Evolutionary conservation across 1,140 invertebrate genomes (phyloP), one percentile per base, ranked within the genome.

Genomic region (Bursaphelenchus mucronatus): DNA sequence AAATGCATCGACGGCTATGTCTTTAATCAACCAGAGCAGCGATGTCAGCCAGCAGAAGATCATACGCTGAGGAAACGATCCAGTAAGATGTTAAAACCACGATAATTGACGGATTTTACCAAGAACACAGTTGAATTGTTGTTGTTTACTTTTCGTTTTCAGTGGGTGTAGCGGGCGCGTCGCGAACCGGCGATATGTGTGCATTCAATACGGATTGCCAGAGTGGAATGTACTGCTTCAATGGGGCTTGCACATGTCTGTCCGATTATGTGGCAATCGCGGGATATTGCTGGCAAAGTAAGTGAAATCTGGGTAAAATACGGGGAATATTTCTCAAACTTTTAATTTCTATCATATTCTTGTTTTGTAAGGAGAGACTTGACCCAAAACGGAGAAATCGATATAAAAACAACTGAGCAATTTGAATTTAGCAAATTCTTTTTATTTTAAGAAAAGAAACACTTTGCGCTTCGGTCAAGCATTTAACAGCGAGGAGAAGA

Each of bases 281-380:
- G 5, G 75, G 76, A 17, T 80, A 80, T 58, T 78, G 76, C 56
- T 78, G 78, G 76, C 76, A 71, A 49, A 78, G 76, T 79, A 56
- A 15, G 56, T 30, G 11, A 17, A 41, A 56, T n/a, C 45, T n/a
- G n/a, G n/a, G n/a, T n/a, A n/a, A n/a, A n/a, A n/a, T n/a, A n/a
- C n/a, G n/a, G n/a, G n/a, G n/a, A n/a, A n/a, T n/a, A n/a, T n/a
- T n/a, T n/a, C n/a, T n/a, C n/a, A n/a, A n/a, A n/a, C n/a, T n/a
- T n/a, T n/a, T n/a, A n/a, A n/a, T 11, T 43, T 40, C 43, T 21
- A 11, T 1, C 3, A 21, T 7, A 30, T 15, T 7, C 19, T 68
- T 52, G 15, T 30, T 30, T 30, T 30, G 2, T 30, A 5, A 5
- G 5, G 30, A 30, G 5, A 30, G 30, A 30, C 30, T 30, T 30